Conservation (phyloP, 1,140 invertebrate species). For the Euura saliciscinereae region DNA sequence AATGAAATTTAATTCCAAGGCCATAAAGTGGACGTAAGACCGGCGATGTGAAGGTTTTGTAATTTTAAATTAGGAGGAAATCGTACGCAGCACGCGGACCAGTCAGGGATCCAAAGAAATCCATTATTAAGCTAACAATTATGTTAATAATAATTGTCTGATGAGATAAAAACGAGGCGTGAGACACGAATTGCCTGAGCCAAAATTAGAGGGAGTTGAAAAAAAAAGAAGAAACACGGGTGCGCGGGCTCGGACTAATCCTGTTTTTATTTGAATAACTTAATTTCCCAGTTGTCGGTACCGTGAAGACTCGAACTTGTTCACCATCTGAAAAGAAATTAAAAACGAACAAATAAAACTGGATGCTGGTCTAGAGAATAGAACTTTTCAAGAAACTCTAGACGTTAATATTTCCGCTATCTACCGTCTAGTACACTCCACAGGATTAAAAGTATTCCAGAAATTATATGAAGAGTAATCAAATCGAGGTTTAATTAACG, state of each 20-base stretch:
- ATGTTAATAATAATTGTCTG: slow-evolving; percentile 2
- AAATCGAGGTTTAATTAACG: too few species aligned
- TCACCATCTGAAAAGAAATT: too few species aligned
- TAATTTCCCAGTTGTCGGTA: not conserved
- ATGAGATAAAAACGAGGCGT: not conserved
- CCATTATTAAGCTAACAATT: not conserved
- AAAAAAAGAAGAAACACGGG: not conserved
- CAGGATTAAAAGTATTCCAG: too few species aligned
- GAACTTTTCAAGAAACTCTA: too few species aligned
- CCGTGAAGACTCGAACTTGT: too few species aligned
- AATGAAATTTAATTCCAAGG: not conserved
- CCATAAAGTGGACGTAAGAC: not conserved
- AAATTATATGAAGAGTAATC: too few species aligned
- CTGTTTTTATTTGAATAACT: slow-evolving; percentile 8
- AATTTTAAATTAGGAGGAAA: not conserved
- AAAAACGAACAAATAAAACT: too few species aligned
- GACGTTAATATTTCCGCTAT: too few species aligned
- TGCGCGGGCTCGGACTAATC: not conserved
- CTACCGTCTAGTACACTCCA: too few species aligned
- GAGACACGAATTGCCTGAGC: too few species aligned
- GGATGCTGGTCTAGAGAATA: too few species aligned
- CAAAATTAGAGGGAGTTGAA: not conserved
- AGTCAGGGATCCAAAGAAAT: too few species aligned
- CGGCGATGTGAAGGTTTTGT: not conserved
- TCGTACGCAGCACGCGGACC: not conserved